phyloP scores from a whole-genome alignment of 30 jellyfish, hydroid and myxozoan species.

The Aurelia aurita region DNA sequence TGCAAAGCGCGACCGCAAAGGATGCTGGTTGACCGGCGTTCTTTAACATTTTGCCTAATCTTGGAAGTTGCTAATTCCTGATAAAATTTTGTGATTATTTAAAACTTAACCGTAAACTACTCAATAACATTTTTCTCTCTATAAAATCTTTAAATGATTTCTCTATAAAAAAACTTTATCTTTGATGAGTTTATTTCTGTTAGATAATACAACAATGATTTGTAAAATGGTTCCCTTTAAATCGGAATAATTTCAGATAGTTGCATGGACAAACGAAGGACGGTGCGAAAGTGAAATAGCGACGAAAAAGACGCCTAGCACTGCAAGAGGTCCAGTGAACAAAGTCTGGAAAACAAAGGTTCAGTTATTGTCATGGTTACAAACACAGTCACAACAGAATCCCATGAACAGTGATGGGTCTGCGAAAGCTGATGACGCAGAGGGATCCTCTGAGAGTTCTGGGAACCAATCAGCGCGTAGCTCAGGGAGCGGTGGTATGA shows the following conservation, averaged over 20 bases:
- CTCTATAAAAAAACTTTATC: no score
- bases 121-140: no score
- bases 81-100: not conserved
- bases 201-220: no score
- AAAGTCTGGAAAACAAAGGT: conserved; percentile 85
- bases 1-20: no score
- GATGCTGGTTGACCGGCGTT: no score
- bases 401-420: not conserved
- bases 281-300: conserved; percentile 85
- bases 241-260: conserved; percentile 61
- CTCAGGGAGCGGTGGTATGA: not conserved
- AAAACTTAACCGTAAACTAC: no score
- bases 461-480: conserved; percentile 11
- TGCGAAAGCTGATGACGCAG: not conserved
- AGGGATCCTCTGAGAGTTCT: not conserved
- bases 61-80: not conserved
- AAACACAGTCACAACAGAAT: conserved; percentile 1
- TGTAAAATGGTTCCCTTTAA: no score
- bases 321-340: conserved; percentile 9
- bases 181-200: no score
- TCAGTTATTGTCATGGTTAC: conserved; percentile 77
- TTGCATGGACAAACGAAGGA: conserved; percentile 96
- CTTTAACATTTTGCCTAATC: no score
- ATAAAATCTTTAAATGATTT: no score
- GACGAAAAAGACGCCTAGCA: conserved; percentile 61